Base-by-base conservation (phyloP, 1,140 invertebrate species). In the Drosophila takahashii region DNA sequence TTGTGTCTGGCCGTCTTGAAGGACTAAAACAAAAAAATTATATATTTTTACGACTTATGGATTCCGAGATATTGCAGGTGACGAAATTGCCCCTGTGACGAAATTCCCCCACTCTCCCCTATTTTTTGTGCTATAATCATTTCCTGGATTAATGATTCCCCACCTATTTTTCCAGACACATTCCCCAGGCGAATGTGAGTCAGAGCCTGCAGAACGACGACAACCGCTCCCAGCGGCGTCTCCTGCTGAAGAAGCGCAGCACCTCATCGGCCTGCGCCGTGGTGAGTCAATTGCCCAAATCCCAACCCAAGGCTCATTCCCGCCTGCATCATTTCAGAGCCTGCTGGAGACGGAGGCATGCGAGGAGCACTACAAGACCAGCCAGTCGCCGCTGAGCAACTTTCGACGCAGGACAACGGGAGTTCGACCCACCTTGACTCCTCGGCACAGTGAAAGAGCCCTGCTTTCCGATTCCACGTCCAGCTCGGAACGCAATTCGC, bases 241-340 rank as follows among this genome's bases (percentile, higher is more conserved):
- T 96, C 44, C 93, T 97, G 9, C 96, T 98, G 67, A 97, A 97
- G 85, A 98, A 98, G 87, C 93, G 96, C 80, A 97, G 96, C 85
- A 96, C 96, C 15, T 97, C 96, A 0, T 97, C 96, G 0, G 96
- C 96, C 47, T 97, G 96, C 75, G 95, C 96, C 47, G 96, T 96
- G 93, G 96, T 96, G 93, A 94, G 93, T 93, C 60, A 39, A 15
- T 16, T 11, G 16, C 16, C 0, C 34, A 22, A 15, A 26, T 26
- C n/a, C 13, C 4, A 4, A 47, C 42, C 7, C 48, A 15, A 32
- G 6, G 48, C 70, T 90, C 7, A 87, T 77, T 16, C 41, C 8
- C 4, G 41, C 15, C 9, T 51, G 0, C 1, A 1, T 57, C 74
- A 11, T 34, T 36, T 9, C 66, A 97, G 96, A 97, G 96, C 90